Conservation (phyloP, 2,888 invertebrate species). For the Tuberolachnus salignus region DNA sequence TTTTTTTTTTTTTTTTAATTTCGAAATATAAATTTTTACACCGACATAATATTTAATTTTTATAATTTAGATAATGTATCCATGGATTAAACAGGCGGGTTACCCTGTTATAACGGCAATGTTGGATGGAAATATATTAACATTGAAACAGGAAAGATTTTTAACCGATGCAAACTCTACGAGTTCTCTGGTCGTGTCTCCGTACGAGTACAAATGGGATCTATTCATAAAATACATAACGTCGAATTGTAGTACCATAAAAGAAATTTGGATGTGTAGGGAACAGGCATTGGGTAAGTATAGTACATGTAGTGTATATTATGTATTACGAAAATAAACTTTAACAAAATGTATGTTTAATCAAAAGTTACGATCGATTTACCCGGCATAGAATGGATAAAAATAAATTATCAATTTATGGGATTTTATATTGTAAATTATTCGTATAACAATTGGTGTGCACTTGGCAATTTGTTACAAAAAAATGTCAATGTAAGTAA, state of each 20-base stretch:
- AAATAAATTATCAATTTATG: slow-evolving; percentile 82
- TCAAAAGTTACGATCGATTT: slow-evolving; percentile 66
- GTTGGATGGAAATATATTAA: slow-evolving; percentile 63
- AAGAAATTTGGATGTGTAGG: slow-evolving; percentile 62
- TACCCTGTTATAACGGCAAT: slow-evolving; percentile 76
- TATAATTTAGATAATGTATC: slow-evolving; percentile 73
- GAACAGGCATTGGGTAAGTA: slow-evolving; percentile 60
- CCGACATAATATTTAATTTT: no score
- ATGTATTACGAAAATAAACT: no score
- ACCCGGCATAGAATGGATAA: slow-evolving; percentile 71
- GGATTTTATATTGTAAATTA: slow-evolving; percentile 92
- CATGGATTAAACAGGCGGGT: slow-evolving; percentile 90
- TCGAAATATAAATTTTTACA: neutral
- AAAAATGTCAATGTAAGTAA: slow-evolving; percentile 63
- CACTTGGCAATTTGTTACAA: slow-evolving; percentile 63
- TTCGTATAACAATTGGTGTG: slow-evolving; percentile 71
- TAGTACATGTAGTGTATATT: neutral
- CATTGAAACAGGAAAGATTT: slow-evolving; percentile 77
- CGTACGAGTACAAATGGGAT: slow-evolving; percentile 74
- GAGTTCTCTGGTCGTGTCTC: slow-evolving; percentile 64
- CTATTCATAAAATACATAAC: slow-evolving; percentile 72
- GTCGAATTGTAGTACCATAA: slow-evolving; percentile 59
- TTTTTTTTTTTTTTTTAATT: no score
- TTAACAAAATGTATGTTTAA: no score
- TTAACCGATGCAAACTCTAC: slow-evolving; percentile 69